These are phyloP conservation scores for Crenuchus spilurus DNA, from an alignment of 2,797 vertebrate genomes.

Conservation along the genomic window DNA sequence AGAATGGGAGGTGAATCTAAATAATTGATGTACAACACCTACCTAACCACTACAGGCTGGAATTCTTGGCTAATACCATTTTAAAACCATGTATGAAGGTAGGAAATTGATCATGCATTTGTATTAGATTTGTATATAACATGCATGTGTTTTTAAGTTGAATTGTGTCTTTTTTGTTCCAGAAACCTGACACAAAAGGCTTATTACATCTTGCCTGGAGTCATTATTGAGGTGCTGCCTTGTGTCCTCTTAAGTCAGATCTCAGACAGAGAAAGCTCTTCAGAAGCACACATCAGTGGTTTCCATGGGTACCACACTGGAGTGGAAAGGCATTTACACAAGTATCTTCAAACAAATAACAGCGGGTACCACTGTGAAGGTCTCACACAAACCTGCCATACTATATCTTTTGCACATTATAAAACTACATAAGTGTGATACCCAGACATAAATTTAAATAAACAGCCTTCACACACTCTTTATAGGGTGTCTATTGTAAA, in stretches of 20 bases:
- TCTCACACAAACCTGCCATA: conserved; percentile 27
- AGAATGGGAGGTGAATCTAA: too few relatives aligned
- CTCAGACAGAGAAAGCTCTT: conserved; percentile 40
- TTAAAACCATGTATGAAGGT: too few relatives aligned
- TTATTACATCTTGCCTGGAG: too few relatives aligned
- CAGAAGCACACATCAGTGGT: conserved; percentile 45
- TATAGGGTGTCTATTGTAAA: too few relatives aligned
- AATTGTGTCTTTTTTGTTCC: conserved; percentile 25
- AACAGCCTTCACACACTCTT: too few relatives aligned
- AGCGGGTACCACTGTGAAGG: conserved; percentile 30
- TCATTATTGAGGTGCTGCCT: conserved; percentile 16
- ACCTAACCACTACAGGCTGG: too few relatives aligned
- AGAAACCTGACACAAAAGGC: conserved; percentile 27
- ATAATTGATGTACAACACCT: too few relatives aligned
- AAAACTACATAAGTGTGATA: conserved; percentile 6
- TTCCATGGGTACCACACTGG: conserved; percentile 53
- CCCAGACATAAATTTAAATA: not conserved
- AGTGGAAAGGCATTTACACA: conserved; percentile 39
- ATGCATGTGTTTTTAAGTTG: not conserved
- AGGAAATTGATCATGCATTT: too few relatives aligned
- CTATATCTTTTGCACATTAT: conserved; percentile 8
- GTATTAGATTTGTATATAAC: too few relatives aligned
- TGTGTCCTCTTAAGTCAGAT: conserved; percentile 39
- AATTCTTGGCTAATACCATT: too few relatives aligned
- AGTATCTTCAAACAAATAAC: conserved; percentile 36